Evolutionary conservation across 2,888 invertebrate genomes (phyloP), one percentile per base, ranked within the genome.

Genomic region (Lamellibrachia satsuma): DNA sequence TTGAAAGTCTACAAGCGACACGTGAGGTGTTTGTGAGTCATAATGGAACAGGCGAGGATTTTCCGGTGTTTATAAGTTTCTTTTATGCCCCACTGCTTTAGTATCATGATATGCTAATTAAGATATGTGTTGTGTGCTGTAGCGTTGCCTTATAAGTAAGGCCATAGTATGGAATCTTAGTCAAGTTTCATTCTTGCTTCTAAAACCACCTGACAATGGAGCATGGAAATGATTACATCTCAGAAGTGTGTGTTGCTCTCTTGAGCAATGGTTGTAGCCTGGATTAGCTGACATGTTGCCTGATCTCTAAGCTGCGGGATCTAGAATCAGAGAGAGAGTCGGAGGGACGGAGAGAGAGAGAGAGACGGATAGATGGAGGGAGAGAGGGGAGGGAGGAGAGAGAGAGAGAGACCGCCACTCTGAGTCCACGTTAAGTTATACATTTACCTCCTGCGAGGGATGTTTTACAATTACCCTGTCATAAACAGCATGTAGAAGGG

Each of bases 271-370:
- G 75, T 22, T 75, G 15, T 75, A 75, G 11, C 22, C 75, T 75
- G 15, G 75, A 15, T 15, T 75, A 75, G 75, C 39, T 39, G 39
- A 39, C 39, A 39, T 39, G 39, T 75, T 22, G 75, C 75, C 75
- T 75, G 75, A 75, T 75, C 75, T 75, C 75, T 75, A 75, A 75
- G 75, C 75, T 75, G 75, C n/a, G 75, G n/a, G 15, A 22, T 75
- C 6, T 15, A 75, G 75, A 39, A 39, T 39, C 39, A 39, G 39
- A 39, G 39, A 39, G 0, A 39, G 39, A 39, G 39, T 39, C 39
- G 39, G 39, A 39, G 39, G 39, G 39, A 39, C 39, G 39, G 39
- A 39, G 39, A 39, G 39, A 39, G 39, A 39, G 39, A 39, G 39
- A 39, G 0, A 1, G 39, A 39, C 1, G 1, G 39, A 39, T 39